Evolutionary conservation across 2,797 vertebrate species (phyloP).

Genomic region (Scyliorhinus canicula): DNA sequence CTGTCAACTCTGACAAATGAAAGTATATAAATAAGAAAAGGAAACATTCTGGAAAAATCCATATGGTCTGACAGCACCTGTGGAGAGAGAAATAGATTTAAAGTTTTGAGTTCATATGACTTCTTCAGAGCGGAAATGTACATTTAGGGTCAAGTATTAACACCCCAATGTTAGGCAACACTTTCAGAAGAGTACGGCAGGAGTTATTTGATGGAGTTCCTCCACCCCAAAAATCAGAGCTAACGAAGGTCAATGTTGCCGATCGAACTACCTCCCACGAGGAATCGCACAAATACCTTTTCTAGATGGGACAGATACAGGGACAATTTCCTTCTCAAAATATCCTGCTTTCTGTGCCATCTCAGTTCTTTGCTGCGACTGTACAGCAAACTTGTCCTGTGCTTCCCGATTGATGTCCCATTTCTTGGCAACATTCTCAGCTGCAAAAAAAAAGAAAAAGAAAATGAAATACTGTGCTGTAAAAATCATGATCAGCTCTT

Average conservation of each 20-base stretch:
- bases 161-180: background rate
- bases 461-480: background rate
- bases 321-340: slow-evolving; percentile 85
- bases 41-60: too few relatives aligned
- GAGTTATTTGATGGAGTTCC: background rate
- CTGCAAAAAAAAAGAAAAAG: slow-evolving; percentile 52
- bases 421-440: slow-evolving; percentile 89
- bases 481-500: background rate
- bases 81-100: too few relatives aligned
- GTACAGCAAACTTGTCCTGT: slow-evolving; percentile 76
- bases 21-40: background rate
- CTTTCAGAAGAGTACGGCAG: background rate
- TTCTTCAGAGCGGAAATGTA: too few relatives aligned
- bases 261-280: background rate
- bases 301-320: slow-evolving; percentile 74
- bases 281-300: slow-evolving; percentile 62
- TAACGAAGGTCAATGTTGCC: background rate
- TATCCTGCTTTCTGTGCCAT: slow-evolving; percentile 81
- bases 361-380: slow-evolving; percentile 81
- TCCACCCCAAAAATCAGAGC: background rate
- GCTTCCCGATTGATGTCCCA: slow-evolving; percentile 77
- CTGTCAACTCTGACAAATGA: background rate
- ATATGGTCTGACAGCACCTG: too few relatives aligned
- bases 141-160: background rate
- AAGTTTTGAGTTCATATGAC: too few relatives aligned